phyloP scores from a whole-genome alignment of 2,113 vertebrate species.

The Myxocyprinus asiaticus region DNA sequence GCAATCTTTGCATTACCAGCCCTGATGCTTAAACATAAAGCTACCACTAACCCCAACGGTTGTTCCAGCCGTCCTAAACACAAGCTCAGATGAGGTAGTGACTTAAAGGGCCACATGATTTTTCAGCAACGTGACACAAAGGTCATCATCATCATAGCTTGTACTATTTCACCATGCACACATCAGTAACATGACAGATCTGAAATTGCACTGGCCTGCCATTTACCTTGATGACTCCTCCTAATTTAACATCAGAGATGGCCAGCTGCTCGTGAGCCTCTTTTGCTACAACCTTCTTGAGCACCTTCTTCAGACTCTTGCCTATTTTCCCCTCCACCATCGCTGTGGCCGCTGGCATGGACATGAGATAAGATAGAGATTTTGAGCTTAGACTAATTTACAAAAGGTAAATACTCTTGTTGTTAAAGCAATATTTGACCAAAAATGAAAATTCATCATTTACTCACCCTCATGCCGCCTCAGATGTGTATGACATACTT shows the following conservation, averaged over 20 bases:
- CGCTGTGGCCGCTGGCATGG: conserved; percentile 87
- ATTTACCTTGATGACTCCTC: conserved; percentile 93
- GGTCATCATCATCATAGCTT: conserved; percentile 35
- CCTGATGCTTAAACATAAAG: too few relatives aligned
- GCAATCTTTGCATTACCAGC: too few relatives aligned
- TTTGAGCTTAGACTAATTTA: neutral
- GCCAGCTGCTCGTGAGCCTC: conserved; percentile 96
- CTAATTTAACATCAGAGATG: conserved; percentile 92
- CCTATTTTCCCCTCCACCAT: conserved; percentile 93
- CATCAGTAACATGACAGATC: too few relatives aligned
- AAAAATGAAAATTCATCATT: too few relatives aligned
- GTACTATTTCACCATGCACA: neutral
- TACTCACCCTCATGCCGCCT: too few relatives aligned
- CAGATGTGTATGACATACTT: too few relatives aligned
- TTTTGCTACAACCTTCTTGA: conserved; percentile 95
- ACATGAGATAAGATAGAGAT: neutral
- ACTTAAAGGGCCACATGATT: conserved; percentile 16
- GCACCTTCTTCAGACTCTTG: conserved; percentile 92
- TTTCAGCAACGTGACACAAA: conserved; percentile 19
- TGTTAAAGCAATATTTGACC: too few relatives aligned
- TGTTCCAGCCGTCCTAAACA: neutral
- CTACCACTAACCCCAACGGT: neutral
- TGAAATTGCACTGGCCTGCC: neutral
- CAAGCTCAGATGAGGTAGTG: conserved; percentile 44
- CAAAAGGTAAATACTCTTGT: too few relatives aligned